Percentiles rank a stretch among this genome's conserved stretches.
Conservation (phyloP, 2,113 vertebrate genomes). For the Stegastes partitus region DNA sequence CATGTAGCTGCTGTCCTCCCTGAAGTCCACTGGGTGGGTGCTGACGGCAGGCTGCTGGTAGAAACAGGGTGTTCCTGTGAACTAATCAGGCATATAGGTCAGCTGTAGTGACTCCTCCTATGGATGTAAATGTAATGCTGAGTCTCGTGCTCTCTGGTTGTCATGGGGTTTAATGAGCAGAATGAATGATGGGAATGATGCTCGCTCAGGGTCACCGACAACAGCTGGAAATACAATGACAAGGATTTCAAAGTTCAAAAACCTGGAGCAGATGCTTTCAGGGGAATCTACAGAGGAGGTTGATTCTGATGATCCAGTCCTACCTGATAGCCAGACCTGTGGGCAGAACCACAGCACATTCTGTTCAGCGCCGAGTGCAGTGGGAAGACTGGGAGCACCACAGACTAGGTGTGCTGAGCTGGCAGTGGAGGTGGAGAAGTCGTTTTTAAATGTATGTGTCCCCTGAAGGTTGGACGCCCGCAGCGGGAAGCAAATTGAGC, state of each 20-base stretch:
- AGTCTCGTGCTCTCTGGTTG: background rate
- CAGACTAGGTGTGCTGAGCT: conserved; percentile 27
- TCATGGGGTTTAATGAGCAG: no score
- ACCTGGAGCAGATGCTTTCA: background rate
- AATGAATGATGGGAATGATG: background rate
- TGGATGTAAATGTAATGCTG: background rate
- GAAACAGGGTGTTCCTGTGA: background rate
- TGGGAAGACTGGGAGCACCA: conserved; percentile 40
- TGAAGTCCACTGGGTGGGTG: background rate
- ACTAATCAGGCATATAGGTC: background rate
- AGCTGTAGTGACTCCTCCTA: background rate
- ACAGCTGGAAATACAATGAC: background rate
- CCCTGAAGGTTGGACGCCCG: conserved; percentile 14
- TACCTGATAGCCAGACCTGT: conserved; percentile 35
- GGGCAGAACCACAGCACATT: conserved; percentile 28
- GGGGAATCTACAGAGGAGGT: background rate
- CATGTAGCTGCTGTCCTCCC: no score
- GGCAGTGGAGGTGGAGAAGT: conserved; percentile 46
- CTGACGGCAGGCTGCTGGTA: background rate
- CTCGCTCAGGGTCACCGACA: background rate
- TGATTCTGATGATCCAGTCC: conserved; percentile 1
- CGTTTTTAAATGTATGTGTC: conserved; percentile 31
- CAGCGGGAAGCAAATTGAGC: conserved; percentile 23
- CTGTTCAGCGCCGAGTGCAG: background rate
- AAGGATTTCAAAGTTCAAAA: background rate